Conservation (phyloP, 2,113 vertebrate species). For the Dromas ardeola region DNA sequence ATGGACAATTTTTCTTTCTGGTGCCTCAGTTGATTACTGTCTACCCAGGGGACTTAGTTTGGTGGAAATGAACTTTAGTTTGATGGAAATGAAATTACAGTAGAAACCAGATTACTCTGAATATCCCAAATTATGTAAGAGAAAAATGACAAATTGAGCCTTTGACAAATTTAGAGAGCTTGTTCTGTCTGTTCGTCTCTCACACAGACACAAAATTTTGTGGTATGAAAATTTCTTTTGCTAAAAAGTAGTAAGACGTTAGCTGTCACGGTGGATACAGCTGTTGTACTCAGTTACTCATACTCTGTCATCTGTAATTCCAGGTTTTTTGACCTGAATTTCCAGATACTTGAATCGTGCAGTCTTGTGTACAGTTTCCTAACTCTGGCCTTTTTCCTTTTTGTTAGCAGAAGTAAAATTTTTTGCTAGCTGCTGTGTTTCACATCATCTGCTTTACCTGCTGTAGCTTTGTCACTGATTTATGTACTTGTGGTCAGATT, state of each 20-base stretch:
- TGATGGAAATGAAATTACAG: not conserved
- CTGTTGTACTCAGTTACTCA: not conserved
- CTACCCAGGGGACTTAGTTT: not conserved
- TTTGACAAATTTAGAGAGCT: not conserved
- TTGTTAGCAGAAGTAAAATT: not conserved
- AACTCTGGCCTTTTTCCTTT: not conserved
- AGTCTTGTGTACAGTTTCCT: not conserved
- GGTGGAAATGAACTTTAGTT: not conserved
- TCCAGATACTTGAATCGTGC: not conserved
- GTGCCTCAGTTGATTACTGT: not conserved
- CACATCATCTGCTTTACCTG: not conserved
- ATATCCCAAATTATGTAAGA: not conserved
- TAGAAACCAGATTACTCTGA: constrained; percentile 2
- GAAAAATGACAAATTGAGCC: not conserved
- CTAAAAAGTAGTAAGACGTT: not conserved
- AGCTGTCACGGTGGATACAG: not conserved
- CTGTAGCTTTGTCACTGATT: not conserved
- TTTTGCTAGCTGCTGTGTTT: not conserved
- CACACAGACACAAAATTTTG: not conserved
- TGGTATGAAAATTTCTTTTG: not conserved
- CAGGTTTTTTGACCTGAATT: not conserved
- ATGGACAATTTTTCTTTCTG: not conserved
- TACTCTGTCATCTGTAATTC: not conserved
- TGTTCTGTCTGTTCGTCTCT: not conserved
- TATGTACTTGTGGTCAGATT: not conserved